phyloP scores from a whole-genome alignment of 2,113 vertebrate genomes.

The Pluvialis apricaria region DNA sequence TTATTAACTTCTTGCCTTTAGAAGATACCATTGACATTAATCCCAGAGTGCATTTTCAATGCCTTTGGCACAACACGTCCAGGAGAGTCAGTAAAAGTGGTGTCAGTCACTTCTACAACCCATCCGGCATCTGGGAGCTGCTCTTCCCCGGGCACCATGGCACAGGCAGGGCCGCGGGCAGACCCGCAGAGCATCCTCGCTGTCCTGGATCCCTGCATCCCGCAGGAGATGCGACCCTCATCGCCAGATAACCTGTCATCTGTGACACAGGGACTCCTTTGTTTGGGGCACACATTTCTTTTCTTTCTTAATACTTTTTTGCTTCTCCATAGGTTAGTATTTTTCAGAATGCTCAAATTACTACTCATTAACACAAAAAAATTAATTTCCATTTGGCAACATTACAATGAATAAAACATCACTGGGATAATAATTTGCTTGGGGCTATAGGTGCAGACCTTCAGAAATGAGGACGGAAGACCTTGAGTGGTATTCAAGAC shows the following conservation, averaged over 20 bases:
- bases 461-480: background rate
- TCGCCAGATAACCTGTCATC: background rate
- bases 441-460: background rate
- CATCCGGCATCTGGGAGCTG: rapidly evolving
- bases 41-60: background rate
- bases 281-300: rapidly evolving
- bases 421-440: background rate
- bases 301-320: background rate
- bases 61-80: background rate
- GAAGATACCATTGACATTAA: background rate
- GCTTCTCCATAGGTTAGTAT: background rate
- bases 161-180: background rate
- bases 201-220: rapidly evolving
- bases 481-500: background rate
- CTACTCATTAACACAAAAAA: background rate
- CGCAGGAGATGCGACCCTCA: background rate
- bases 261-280: rapidly evolving
- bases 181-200: background rate
- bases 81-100: background rate
- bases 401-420: constrained; percentile 55
- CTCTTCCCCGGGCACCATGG: rapidly evolving
- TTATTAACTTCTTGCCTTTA: background rate
- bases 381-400: constrained; percentile 32
- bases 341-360: background rate
- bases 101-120: background rate